Percentiles rank a stretch among this genome's conserved stretches.
Evolutionary conservation across 2,113 vertebrate genomes (phyloP).

Genomic region (Macquaria australasica): DNA sequence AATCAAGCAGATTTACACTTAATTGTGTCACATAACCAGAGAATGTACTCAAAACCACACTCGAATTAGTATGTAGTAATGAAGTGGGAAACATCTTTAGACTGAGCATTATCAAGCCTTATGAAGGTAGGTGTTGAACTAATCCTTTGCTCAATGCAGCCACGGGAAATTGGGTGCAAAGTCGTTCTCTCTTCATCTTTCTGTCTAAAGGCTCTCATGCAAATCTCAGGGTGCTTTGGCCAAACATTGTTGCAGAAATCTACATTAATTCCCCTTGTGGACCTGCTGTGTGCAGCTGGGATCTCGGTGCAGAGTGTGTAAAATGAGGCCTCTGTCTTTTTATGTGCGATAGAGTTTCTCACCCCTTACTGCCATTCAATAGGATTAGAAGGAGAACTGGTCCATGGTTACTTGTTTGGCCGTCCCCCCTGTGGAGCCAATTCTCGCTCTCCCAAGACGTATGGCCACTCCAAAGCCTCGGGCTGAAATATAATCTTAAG

Average conservation of each 20-base stretch:
- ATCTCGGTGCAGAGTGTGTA: conserved; percentile 31
- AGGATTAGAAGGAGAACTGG: conserved; percentile 70
- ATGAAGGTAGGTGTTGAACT: conserved; percentile 32
- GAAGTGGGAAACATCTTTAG: background rate
- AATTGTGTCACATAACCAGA: background rate
- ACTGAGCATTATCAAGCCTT: background rate
- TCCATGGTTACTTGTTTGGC: conserved; percentile 57
- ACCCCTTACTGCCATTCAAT: conserved; percentile 58
- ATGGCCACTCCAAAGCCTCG: conserved; percentile 53
- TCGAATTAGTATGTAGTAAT: background rate
- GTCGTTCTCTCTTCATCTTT: conserved; percentile 17
- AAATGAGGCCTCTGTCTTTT: conserved; percentile 64
- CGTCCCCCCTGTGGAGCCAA: conserved; percentile 34
- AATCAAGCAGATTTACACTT: background rate
- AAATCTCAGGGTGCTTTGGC: conserved; percentile 56
- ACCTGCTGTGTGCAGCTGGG: conserved; percentile 42
- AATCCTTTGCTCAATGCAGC: conserved; percentile 48
- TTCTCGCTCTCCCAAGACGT: conserved; percentile 62
- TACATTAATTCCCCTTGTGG: conserved; percentile 49
- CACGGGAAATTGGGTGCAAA: conserved; percentile 26
- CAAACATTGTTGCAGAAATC: conserved; percentile 44
- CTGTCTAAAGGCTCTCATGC: conserved; percentile 38
- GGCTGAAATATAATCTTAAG: conserved; percentile 72
- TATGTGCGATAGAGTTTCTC: conserved; percentile 71
- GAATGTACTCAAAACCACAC: background rate